Percentiles rank a stretch among this genome's conserved stretches.
Evolutionary conservation across 2,888 invertebrate species (phyloP).

Genomic region (Platynereis dumerilii): DNA sequence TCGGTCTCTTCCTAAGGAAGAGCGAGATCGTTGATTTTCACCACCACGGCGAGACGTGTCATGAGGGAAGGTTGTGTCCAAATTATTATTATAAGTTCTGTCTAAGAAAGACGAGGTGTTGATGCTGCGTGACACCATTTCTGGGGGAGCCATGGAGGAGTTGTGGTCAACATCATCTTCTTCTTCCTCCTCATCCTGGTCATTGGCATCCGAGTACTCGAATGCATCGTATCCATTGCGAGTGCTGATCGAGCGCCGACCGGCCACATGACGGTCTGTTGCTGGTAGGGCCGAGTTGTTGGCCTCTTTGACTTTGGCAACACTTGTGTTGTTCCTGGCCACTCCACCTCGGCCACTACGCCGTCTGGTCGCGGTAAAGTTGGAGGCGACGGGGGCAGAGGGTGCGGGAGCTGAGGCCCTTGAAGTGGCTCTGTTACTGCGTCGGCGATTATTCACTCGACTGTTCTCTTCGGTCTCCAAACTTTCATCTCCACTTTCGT

Average conservation of each 20-base stretch:
- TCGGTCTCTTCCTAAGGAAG: not conserved
- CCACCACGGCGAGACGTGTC: not conserved
- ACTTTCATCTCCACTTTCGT: constrained; percentile 33
- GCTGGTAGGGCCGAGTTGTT: not conserved
- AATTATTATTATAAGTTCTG: not conserved
- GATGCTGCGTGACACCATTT: constrained; percentile 4
- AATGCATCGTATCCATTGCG: not conserved
- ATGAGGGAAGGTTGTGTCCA: not conserved
- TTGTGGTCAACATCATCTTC: not conserved
- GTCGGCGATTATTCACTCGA: not conserved
- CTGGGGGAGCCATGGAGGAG: not conserved
- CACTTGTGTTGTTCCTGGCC: not conserved
- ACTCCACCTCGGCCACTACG: not conserved
- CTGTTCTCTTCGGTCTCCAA: not conserved
- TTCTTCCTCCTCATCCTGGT: not conserved
- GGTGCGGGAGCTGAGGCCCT: not conserved
- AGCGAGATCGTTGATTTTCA: not conserved
- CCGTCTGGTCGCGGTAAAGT: not conserved
- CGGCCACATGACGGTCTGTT: not conserved
- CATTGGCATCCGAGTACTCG: constrained; percentile 18
- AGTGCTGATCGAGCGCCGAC: no score
- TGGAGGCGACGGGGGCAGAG: not conserved
- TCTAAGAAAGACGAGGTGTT: constrained; percentile 3
- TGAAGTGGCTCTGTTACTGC: not conserved
- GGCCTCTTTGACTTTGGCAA: not conserved